Base-by-base conservation (phyloP, 2,888 invertebrate genomes). In the Caenorhabditis sp. region DNA sequence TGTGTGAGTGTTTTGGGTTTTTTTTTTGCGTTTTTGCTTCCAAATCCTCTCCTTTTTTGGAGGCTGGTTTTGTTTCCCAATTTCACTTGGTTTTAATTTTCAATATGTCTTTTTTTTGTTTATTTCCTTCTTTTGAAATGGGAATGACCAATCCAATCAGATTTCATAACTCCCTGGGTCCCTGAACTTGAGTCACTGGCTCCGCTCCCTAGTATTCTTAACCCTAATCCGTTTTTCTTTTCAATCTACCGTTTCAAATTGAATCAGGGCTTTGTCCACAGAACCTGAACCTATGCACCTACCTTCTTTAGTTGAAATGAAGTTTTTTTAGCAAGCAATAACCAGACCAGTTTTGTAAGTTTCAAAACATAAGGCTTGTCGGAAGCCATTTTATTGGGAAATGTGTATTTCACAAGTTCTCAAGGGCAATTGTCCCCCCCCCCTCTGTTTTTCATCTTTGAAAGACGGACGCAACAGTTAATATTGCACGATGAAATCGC, bases 221-320 rank as follows among this genome's bases (percentile, higher is more conserved):
- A 11, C 13, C 40, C 40, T 60, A 74, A 74, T 74, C 64, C 51
- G 58, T 60, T 65, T 71, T 40, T 56, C 37, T 4, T 28, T 28
- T 18, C 74, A 74, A 74, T 74, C 60, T 60, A 74, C 72, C 72
- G 64, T 65, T 72, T 37, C 40, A 20, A 72, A 72, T 72, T 58
- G 64, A 47, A 40, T 40, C 13, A 9, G 13, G 40, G 72, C 50
- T 65, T 44, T 65, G 64, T 64, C 58, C 35, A n/a, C 35, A 44
- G 37, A 51, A 22, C 64, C 56, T n/a, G n/a, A n/a, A n/a, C n/a
- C n/a, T n/a, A n/a, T n/a, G n/a, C n/a, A n/a, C n/a, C n/a, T n/a
- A n/a, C n/a, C n/a, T n/a, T n/a, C n/a, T n/a, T n/a, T n/a, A n/a
- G 32, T 32, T 32, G 32, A 32, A 32, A 32, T 32, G 32, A 6